Percentiles rank a stretch among this genome's conserved stretches.
Evolutionary conservation across 2,797 vertebrate genomes (phyloP).

Genomic region (Gallinago solitaria): DNA sequence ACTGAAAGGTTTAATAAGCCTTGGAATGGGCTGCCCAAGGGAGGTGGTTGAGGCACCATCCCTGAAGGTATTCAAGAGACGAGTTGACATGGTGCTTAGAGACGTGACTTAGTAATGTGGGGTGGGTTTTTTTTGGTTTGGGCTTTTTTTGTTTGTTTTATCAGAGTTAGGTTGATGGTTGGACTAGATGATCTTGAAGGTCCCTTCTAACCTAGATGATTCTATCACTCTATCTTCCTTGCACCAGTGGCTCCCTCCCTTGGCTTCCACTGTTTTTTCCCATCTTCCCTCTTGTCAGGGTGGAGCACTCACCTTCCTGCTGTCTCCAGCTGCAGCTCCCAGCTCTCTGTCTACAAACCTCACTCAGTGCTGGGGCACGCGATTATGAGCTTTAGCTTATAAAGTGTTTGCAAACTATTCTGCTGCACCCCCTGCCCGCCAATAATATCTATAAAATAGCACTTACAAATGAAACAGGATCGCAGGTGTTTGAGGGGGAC

Average conservation of each 20-base stretch:
- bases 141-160: too few relatives aligned
- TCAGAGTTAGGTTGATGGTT: too few relatives aligned
- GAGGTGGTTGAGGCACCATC: too few relatives aligned
- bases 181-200: too few relatives aligned
- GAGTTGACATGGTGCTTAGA: too few relatives aligned
- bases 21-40: too few relatives aligned
- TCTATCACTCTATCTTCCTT: neutral
- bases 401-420: neutral
- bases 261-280: neutral
- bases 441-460: neutral
- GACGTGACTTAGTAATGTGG: too few relatives aligned
- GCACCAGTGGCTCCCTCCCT: neutral
- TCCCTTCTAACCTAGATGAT: too few relatives aligned
- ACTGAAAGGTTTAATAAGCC: too few relatives aligned
- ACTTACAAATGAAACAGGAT: neutral
- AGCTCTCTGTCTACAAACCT: too few relatives aligned
- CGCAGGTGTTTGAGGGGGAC: neutral
- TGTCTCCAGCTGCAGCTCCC: neutral
- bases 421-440: fast-evolving
- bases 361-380: neutral
- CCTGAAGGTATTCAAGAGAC: too few relatives aligned
- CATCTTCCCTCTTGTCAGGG: neutral
- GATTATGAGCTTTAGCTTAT: neutral
- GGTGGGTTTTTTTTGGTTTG: too few relatives aligned
- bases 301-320: neutral